These are phyloP conservation scores for Psittacula echo DNA, from an alignment of 2,797 vertebrate genomes.

Conservation along the genomic window DNA sequence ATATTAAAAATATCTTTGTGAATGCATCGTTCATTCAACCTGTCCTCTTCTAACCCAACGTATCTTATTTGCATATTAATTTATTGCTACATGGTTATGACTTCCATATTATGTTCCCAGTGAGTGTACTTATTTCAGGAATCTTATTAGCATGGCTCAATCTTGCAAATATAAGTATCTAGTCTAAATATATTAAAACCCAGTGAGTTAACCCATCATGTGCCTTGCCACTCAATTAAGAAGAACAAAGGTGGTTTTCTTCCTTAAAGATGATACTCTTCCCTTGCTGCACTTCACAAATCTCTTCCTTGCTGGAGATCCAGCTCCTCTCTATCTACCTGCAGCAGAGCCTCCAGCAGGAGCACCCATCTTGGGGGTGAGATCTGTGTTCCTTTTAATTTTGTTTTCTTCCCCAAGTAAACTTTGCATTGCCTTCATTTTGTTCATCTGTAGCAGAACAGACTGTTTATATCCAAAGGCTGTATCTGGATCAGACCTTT, in stretches of 20 bases:
- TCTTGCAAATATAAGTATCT: neutral
- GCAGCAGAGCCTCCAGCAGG: neutral
- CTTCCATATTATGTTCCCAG: neutral
- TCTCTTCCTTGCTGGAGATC: neutral
- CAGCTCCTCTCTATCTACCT: neutral
- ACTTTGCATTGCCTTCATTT: neutral
- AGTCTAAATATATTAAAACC: neutral
- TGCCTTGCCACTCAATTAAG: neutral
- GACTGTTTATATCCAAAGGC: neutral
- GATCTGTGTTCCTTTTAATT: neutral
- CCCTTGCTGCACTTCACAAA: neutral
- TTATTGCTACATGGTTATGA: neutral
- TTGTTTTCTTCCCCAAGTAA: neutral
- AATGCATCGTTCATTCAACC: neutral
- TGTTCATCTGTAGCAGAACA: neutral
- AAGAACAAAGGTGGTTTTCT: neutral
- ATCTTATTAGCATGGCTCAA: neutral
- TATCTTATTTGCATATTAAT: neutral
- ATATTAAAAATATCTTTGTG: neutral
- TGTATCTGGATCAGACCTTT: neutral
- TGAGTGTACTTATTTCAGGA: neutral
- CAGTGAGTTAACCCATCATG: neutral
- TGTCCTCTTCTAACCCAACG: neutral
- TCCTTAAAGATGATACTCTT: neutral
- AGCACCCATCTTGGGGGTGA: rapidly evolving